These are phyloP conservation scores for Plotosus lineatus DNA, from an alignment of 2,113 vertebrate genomes.

Conservation along the genomic window DNA sequence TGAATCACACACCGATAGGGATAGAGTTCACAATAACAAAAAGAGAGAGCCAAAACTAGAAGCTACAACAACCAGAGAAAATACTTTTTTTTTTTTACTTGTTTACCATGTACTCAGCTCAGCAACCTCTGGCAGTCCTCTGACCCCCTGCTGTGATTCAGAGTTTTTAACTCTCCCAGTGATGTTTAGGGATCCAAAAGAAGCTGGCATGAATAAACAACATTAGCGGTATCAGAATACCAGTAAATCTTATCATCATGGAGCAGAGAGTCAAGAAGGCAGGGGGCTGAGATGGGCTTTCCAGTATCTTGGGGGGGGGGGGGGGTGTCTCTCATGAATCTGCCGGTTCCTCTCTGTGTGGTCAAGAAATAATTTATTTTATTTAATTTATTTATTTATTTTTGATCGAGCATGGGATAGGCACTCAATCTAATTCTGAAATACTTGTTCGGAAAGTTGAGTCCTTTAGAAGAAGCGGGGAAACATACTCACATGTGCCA, in stretches of 20 bases:
- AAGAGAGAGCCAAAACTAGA: slow-evolving; percentile 46
- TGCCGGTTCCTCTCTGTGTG: slow-evolving; percentile 3
- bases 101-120: background rate
- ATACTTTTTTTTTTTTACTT: slow-evolving; percentile 46
- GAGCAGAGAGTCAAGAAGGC: slow-evolving; percentile 59
- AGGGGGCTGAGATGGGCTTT: slow-evolving; percentile 49
- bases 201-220: slow-evolving; percentile 75
- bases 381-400: too few species aligned
- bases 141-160: slow-evolving; percentile 65
- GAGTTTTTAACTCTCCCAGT: slow-evolving; percentile 67
- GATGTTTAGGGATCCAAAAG: slow-evolving; percentile 66
- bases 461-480: slow-evolving; percentile 18
- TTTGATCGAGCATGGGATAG: slow-evolving; percentile 25
- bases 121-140: slow-evolving; percentile 10
- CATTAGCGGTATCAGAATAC: slow-evolving; percentile 72
- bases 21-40: slow-evolving; percentile 50
- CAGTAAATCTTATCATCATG: slow-evolving; percentile 74
- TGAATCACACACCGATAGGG: slow-evolving; percentile 52
- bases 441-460: slow-evolving; percentile 33
- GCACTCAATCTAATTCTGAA: slow-evolving; percentile 41
- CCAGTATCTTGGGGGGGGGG: background rate
- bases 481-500: background rate
- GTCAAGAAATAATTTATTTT: background rate
- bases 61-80: slow-evolving; percentile 54
- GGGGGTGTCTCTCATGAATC: background rate